A percentile compares a stretch with the other conserved stretches of the same genome.
Conservation (phyloP, 2,888 invertebrate species). For the Cantharis nigra region DNA sequence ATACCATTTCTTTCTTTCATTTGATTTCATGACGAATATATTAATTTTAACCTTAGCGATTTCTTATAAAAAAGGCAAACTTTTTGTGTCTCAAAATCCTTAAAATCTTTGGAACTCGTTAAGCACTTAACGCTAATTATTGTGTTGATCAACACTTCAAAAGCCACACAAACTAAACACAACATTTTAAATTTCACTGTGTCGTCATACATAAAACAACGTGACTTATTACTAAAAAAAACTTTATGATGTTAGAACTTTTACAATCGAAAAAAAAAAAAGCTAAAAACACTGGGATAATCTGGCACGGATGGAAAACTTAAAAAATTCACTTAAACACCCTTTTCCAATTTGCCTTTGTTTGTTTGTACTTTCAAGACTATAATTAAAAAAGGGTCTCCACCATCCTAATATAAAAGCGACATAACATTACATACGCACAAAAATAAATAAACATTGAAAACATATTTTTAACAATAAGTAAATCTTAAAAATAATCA, state of each 20-base stretch:
- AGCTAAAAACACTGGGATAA: background rate
- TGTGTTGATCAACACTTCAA: background rate
- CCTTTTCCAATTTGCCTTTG: background rate
- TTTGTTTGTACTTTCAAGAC: background rate
- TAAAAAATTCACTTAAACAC: background rate
- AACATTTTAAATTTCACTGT: background rate
- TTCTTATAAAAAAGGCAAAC: background rate
- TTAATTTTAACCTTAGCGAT: background rate
- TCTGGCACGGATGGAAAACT: background rate
- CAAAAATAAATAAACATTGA: slow-evolving; percentile 19
- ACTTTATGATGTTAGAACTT: background rate
- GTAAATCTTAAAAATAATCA: background rate
- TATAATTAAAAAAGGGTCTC: background rate
- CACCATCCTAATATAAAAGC: background rate
- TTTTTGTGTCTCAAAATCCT: background rate
- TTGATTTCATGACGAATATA: background rate
- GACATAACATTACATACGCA: background rate
- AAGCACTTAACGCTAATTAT: slow-evolving; percentile 8
- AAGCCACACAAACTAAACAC: background rate
- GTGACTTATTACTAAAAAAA: background rate
- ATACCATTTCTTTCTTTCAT: background rate
- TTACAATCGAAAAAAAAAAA: background rate
- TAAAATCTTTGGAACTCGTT: background rate
- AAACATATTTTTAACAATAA: background rate
- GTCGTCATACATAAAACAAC: background rate